Percentiles rank a stretch among this genome's conserved stretches.
Evolutionary conservation across 2,113 vertebrate genomes (phyloP).

Genomic region (Xiphophorus couchianus): DNA sequence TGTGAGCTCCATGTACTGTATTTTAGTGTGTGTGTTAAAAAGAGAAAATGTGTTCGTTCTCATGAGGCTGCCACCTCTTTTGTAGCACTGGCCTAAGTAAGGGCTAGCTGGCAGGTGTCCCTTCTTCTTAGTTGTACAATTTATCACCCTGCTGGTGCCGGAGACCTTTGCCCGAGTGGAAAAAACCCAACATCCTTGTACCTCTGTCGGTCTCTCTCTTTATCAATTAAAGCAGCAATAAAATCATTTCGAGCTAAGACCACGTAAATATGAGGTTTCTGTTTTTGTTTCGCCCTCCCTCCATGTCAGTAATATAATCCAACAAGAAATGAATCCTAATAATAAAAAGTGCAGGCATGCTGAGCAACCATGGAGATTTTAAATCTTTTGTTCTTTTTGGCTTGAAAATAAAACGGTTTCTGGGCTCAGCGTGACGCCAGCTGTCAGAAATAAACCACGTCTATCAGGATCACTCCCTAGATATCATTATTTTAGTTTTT

Average conservation of each 20-base stretch:
- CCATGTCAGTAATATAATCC: constrained; percentile 35
- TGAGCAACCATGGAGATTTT: constrained; percentile 63
- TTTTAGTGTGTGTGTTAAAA: constrained; percentile 26
- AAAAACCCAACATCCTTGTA: constrained; percentile 37
- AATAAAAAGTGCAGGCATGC: constrained; percentile 48
- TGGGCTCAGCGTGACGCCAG: constrained; percentile 51
- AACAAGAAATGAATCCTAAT: constrained; percentile 13
- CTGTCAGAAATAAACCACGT: constrained; percentile 72
- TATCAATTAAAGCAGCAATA: constrained; percentile 26
- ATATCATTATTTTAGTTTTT: constrained; percentile 77
- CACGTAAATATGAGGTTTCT: constrained; percentile 17
- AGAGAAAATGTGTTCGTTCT: constrained; percentile 11
- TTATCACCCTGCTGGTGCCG: constrained; percentile 77
- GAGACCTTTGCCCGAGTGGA: constrained; percentile 58
- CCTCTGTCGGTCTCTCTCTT: constrained; percentile 3
- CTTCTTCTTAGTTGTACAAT: constrained; percentile 77
- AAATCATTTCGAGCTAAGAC: constrained; percentile 25
- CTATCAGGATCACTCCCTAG: constrained; percentile 72
- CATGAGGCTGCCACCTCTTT: constrained; percentile 45
- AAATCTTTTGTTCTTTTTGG: constrained; percentile 65
- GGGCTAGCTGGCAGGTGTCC: constrained; percentile 76
- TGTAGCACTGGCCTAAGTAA: constrained; percentile 37
- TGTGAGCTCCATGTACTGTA: constrained; percentile 35
- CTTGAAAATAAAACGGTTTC: constrained; percentile 62
- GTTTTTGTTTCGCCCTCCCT: neutral